phyloP scores from a whole-genome alignment of 2,113 vertebrate genomes.

The Ictalurus punctatus region DNA sequence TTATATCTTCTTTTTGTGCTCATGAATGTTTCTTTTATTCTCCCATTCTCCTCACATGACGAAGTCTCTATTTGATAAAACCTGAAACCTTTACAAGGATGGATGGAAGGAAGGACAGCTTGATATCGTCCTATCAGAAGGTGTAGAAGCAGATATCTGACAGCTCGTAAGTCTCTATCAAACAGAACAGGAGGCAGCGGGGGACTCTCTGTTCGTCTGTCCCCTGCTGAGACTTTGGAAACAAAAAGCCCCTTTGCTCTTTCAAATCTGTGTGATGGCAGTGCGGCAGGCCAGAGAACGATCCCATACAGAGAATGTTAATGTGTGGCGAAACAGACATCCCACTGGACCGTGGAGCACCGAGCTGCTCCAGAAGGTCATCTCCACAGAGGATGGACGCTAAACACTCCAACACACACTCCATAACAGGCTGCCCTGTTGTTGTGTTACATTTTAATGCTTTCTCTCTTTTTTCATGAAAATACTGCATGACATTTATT shows the following conservation, averaged over 20 bases:
- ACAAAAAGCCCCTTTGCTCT: slow-evolving; percentile 46
- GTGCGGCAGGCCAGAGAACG: slow-evolving; percentile 7
- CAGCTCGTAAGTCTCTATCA: slow-evolving; percentile 40
- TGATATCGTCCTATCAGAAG: slow-evolving; percentile 34
- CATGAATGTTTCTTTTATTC: background rate
- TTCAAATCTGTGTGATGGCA: slow-evolving; percentile 45
- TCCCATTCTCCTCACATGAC: slow-evolving; percentile 5
- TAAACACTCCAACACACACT: slow-evolving; percentile 22
- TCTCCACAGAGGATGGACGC: slow-evolving; percentile 34
- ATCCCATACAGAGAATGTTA: slow-evolving; percentile 47
- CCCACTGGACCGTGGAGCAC: slow-evolving; percentile 35
- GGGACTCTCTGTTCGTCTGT: slow-evolving; percentile 18
- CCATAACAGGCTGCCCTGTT: slow-evolving; percentile 17
- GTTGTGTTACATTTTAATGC: background rate
- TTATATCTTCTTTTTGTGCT: slow-evolving; percentile 29
- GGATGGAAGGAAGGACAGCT: slow-evolving; percentile 8
- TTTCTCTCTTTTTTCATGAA: background rate
- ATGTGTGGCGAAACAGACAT: slow-evolving; percentile 37
- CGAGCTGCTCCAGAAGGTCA: slow-evolving; percentile 47
- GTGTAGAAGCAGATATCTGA: slow-evolving; percentile 40
- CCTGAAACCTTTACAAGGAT: background rate
- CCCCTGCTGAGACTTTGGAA: slow-evolving; percentile 41
- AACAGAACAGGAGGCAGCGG: slow-evolving; percentile 37
- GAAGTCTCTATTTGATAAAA: slow-evolving; percentile 13
- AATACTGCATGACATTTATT: background rate